These are phyloP conservation scores for Hippoglossus hippoglossus DNA, from an alignment of 2,797 vertebrate genomes.

Conservation along the genomic window DNA sequence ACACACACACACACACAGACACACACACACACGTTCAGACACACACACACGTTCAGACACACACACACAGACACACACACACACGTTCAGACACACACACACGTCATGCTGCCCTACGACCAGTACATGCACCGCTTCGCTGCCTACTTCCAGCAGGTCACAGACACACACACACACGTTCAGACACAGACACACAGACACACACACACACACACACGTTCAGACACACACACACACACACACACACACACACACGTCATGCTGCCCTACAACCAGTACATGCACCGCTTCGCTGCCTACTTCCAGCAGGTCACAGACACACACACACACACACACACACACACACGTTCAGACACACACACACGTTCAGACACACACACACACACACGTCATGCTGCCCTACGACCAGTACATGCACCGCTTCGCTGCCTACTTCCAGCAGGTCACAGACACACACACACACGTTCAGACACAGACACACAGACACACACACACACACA, in stretches of 20 bases:
- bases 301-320: constrained; percentile 91
- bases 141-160: no score
- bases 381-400: constrained; percentile 92
- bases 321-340: no score
- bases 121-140: no score
- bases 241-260: constrained; percentile 81
- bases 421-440: constrained; percentile 96
- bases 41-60: no score
- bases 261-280: constrained; percentile 96
- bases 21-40: background rate
- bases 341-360: constrained; percentile 2
- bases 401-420: constrained; percentile 98
- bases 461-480: no score
- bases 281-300: constrained; percentile 96
- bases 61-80: no score
- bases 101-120: no score
- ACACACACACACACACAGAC: no score
- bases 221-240: background rate
- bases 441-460: constrained; percentile 78
- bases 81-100: background rate
- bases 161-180: no score
- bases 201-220: no score
- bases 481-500: no score
- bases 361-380: no score
- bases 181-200: background rate